phyloP scores from a whole-genome alignment of 2,113 vertebrate species.

The Etheostoma cragini region DNA sequence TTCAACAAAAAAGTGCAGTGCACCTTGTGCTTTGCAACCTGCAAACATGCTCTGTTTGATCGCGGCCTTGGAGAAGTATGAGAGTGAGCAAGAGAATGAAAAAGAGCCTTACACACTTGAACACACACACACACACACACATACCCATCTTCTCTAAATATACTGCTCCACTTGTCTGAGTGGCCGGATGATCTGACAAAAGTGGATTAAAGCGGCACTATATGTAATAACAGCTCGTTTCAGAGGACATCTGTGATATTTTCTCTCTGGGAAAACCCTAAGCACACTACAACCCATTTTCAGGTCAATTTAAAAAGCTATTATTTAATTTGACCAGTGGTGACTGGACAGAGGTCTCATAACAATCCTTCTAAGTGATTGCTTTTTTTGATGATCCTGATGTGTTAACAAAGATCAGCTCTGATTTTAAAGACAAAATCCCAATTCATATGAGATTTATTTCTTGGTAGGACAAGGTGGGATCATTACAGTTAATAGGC shows the following conservation, averaged over 20 bases:
- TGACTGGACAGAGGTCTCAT: slow-evolving; percentile 9
- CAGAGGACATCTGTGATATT: slow-evolving; percentile 53
- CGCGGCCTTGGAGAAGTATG: background rate
- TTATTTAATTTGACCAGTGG: slow-evolving; percentile 21
- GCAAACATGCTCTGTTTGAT: too few species aligned
- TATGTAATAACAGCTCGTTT: slow-evolving; percentile 64
- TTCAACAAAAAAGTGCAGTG: too few species aligned
- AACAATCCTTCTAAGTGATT: slow-evolving; percentile 11
- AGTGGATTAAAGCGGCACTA: slow-evolving; percentile 62
- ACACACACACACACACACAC: slow-evolving; percentile 5
- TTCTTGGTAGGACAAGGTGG: background rate
- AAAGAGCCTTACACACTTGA: background rate
- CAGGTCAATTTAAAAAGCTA: slow-evolving; percentile 47
- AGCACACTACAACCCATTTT: slow-evolving; percentile 43
- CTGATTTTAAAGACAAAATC: background rate
- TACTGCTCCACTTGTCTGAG: slow-evolving; percentile 39
- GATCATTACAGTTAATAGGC: too few species aligned
- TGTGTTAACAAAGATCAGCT: background rate
- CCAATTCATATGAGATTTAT: background rate
- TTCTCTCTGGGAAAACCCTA: slow-evolving; percentile 31
- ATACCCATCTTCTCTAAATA: slow-evolving; percentile 26
- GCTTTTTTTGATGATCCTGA: slow-evolving; percentile 21
- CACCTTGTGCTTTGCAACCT: too few species aligned
- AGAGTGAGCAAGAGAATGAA: slow-evolving; percentile 8
- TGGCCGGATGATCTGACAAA: slow-evolving; percentile 41